Base-by-base conservation (phyloP, 2,797 vertebrate genomes). In the Alectoris magna region DNA sequence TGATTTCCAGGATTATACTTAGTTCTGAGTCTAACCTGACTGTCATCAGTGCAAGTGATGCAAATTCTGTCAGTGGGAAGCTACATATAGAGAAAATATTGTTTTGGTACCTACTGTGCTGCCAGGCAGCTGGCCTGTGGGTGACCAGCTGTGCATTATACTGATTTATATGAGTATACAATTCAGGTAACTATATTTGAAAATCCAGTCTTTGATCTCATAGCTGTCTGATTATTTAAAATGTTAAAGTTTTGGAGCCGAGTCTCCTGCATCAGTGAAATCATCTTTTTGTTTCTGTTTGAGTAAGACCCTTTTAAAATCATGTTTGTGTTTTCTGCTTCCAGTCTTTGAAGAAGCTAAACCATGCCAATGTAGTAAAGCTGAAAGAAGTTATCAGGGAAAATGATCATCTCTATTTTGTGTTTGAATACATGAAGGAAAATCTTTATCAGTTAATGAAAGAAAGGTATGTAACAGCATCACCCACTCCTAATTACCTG, bases 391-490 rank as follows among this genome's bases (percentile, higher is more conserved):
- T 98, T 84, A 98, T 98, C 91, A 96, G 98, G 83, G 98, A 98
- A 97, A 98, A 98, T 76, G 98, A 98, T 96, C 96, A 98, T 87
- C 97, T 98, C 13, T 98, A 98, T 91, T 98, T 98, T 96, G 98
- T 98, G 48, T 98, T 98, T 84, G 98, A 98, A 75, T 98, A 98
- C 92, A 98, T 98, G 98, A 98, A 98, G 90, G 98, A 98, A 97
- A 98, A 98, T 93, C 98, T 98, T 72, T 98, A 98, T 91, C 98
- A 98, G 89, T 95, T 98, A 95, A 98, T 98, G 97, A 98, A 98
- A 97, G 98, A 98, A 96, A 98, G 98, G 98, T 98, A 97, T 34
- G 97, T 94, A 78, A 64, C 7, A 23, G 31, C 27, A 63, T 82
- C 49, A 73, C 6, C 11, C 1, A 1, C 69, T 96, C 26, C 36